These are phyloP conservation scores for Pristiophorus japonicus DNA, from an alignment of 2,113 vertebrate genomes.

Conservation along the genomic window DNA sequence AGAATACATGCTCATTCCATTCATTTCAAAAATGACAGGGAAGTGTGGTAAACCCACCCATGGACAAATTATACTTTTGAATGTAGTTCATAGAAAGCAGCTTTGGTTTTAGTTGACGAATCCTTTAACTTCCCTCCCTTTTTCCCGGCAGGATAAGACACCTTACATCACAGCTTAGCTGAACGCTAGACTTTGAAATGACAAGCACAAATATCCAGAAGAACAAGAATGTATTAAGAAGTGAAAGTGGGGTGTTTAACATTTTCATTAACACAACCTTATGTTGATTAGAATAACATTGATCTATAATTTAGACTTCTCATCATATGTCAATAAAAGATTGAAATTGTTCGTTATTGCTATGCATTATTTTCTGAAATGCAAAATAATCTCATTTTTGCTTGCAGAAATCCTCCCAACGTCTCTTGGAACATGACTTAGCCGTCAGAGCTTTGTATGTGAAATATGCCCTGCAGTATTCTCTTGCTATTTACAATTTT, in stretches of 20 bases:
- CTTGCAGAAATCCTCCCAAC: background rate
- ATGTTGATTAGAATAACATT: background rate
- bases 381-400: background rate
- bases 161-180: background rate
- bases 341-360: too few relatives aligned
- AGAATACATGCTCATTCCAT: conserved; percentile 2
- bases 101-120: background rate
- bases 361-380: background rate
- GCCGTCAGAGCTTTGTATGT: background rate
- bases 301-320: background rate
- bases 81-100: background rate
- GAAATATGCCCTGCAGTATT: background rate
- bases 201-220: background rate
- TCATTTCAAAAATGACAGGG: background rate
- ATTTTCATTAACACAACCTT: background rate
- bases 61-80: conserved; percentile 26
- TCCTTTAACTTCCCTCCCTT: background rate
- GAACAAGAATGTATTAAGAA: background rate
- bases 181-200: background rate
- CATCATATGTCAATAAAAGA: background rate
- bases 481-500: background rate
- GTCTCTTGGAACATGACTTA: background rate
- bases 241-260: background rate
- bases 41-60: background rate
- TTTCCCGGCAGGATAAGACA: background rate